Conservation (phyloP, 2,113 vertebrate species). For the Cariama cristata region DNA sequence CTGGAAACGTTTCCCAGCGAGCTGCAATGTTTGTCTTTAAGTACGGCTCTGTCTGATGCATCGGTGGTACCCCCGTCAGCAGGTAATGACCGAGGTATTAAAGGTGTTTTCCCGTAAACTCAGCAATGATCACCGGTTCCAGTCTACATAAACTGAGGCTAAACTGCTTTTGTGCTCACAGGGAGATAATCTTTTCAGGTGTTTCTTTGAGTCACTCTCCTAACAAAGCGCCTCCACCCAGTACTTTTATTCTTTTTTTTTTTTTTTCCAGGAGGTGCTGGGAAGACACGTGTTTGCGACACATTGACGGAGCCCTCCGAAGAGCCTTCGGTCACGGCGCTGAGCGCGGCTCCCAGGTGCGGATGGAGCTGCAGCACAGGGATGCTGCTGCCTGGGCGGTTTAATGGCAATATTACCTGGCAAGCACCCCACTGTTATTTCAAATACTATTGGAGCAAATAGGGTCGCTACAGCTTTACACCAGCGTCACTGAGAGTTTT, state of each 20-base stretch:
- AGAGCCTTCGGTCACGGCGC: neutral
- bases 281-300: neutral
- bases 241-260: neutral
- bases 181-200: neutral
- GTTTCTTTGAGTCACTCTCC: neutral
- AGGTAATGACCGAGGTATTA: accelerated
- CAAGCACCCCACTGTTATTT: accelerated
- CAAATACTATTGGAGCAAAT: accelerated
- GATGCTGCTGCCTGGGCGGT: neutral
- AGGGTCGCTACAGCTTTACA: neutral
- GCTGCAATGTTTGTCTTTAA: accelerated
- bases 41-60: accelerated
- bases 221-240: neutral
- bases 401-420: neutral
- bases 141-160: neutral
- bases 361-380: neutral
- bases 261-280: neutral
- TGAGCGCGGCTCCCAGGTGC: neutral
- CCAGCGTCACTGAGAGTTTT: accelerated
- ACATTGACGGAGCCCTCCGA: neutral
- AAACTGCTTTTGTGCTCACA: accelerated
- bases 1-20: accelerated
- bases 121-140: neutral
- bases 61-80: accelerated
- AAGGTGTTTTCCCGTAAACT: neutral